Evolutionary conservation across 2,888 invertebrate genomes (phyloP).

Genomic region (Archips xylosteana): DNA sequence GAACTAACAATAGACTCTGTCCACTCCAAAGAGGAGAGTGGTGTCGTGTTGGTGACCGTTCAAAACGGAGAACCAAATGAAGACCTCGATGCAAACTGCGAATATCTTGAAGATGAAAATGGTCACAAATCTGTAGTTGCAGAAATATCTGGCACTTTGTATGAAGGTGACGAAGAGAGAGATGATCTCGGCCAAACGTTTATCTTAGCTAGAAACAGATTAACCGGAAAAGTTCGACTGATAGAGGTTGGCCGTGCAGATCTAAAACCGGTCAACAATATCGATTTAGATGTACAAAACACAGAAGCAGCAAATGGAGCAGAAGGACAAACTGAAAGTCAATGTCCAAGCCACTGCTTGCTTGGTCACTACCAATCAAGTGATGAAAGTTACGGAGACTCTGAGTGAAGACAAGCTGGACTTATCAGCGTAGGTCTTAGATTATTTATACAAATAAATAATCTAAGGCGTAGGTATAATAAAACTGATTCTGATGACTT

Average conservation of each 20-base stretch:
- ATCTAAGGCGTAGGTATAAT: too few relatives aligned
- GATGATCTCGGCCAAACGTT: slow-evolving; percentile 65
- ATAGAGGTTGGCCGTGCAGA: slow-evolving; percentile 64
- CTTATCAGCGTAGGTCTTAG: slow-evolving; percentile 64
- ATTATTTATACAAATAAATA: too few relatives aligned
- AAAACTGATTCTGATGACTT: slow-evolving; percentile 68
- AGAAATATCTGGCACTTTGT: slow-evolving; percentile 62
- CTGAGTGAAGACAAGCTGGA: slow-evolving; percentile 67
- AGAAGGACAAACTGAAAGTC: slow-evolving; percentile 85
- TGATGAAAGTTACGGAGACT: slow-evolving; percentile 81
- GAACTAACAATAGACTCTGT: slow-evolving; percentile 65
- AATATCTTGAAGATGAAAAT: slow-evolving; percentile 55
- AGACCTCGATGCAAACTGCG: slow-evolving; percentile 58
- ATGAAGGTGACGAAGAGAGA: slow-evolving; percentile 65
- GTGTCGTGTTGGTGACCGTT: slow-evolving; percentile 65
- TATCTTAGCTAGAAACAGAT: slow-evolving; percentile 64
- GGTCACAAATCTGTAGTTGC: slow-evolving; percentile 56
- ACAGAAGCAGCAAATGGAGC: slow-evolving; percentile 85
- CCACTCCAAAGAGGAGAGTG: slow-evolving; percentile 55
- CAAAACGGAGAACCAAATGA: slow-evolving; percentile 72
- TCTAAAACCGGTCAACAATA: slow-evolving; percentile 61
- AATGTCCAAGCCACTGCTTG: slow-evolving; percentile 84
- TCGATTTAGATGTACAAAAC: slow-evolving; percentile 79
- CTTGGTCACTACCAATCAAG: slow-evolving; percentile 85
- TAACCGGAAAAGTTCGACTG: slow-evolving; percentile 70